Percentiles rank a stretch among this genome's conserved stretches.
Conservation (phyloP, 2,113 vertebrate species). For the Bufo bufo region DNA sequence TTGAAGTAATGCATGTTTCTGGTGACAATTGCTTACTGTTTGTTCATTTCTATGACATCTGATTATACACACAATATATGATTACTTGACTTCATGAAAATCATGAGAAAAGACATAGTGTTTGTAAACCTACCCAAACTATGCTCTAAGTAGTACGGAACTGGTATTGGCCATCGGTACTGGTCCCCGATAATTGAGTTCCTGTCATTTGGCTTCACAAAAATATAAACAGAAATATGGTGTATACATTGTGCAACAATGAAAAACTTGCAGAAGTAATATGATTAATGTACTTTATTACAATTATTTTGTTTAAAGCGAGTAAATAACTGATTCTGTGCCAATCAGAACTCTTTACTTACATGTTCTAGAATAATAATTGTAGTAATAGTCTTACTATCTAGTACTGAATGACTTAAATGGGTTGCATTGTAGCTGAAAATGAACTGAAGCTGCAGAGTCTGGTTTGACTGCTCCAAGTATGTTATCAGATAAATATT, state of each 20-base stretch:
- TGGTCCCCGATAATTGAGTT: conserved; percentile 86
- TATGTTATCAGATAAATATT: neutral
- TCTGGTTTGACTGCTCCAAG: neutral
- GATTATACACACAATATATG: too few relatives aligned
- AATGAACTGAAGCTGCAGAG: neutral
- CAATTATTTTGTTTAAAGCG: too few relatives aligned
- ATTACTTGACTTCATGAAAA: too few relatives aligned
- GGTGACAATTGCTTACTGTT: too few relatives aligned
- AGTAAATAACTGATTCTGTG: too few relatives aligned
- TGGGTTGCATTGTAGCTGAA: neutral
- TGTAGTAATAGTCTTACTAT: neutral
- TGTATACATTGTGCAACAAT: neutral
- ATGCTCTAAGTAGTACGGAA: conserved; percentile 89
- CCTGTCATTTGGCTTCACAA: conserved; percentile 68
- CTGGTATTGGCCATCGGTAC: conserved; percentile 84
- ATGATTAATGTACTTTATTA: neutral
- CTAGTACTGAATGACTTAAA: neutral
- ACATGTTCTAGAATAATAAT: too few relatives aligned
- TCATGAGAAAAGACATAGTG: neutral
- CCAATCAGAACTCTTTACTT: too few relatives aligned
- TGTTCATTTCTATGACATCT: too few relatives aligned
- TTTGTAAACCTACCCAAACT: conserved; percentile 78
- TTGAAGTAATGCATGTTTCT: too few relatives aligned
- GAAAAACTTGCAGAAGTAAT: neutral
- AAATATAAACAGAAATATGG: neutral